Evolutionary conservation across 53 echinoderm and acorn worm genomes (phyloP), one percentile per base, ranked within the genome.

Genomic region (Astropecten irregularis): DNA sequence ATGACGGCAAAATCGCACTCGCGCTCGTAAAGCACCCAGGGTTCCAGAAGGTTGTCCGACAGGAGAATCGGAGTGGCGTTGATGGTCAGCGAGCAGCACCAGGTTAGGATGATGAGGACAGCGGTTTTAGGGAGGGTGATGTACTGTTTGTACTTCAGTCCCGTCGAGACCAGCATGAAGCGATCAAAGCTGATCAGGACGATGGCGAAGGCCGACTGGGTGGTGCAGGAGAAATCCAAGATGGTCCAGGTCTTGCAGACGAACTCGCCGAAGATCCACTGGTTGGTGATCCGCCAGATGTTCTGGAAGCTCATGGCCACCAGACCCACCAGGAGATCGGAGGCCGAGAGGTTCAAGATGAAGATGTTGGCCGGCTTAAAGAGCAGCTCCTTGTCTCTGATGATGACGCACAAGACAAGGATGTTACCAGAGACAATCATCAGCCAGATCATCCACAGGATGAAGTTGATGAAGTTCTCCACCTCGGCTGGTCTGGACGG

Each of bases 181-280:
- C 88, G 69, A 40, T 88, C 88, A 35, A 64, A 64, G 62, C 88
- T 88, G 25, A 88, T 88, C 26, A 88, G 61, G 0, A 60, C 69
- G 6, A 88, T 82, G 57, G 88, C 88, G 22, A 81, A 82, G 44
- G 82, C 88, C 23, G 88, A 88, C 61, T 88, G 81, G 42, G 81
- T 81, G 36, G 81, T 69, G 33, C 71, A 44, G 15, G 82, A 19
- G 49, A 59, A 88, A 61, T 88, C 88, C 9, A 88, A 13, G 23
- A 69, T 71, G 36, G 32, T 39, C 70, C 82, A 70, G 16, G 54
- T 42, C 28, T 88, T 88, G 38, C 88, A 88, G 68, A 88, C 40
- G 60, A 82, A 59, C 76, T 88, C 88, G 9, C 88, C 88, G 38
- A 88, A 82, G 37, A 69, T 57, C 88, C 88, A 88, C 7, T 48